Evolutionary conservation across 30 jellyfish, hydroid and myxozoan genomes (phyloP), one percentile per base, ranked within the genome.

Genomic region (Hydra vulgaris): DNA sequence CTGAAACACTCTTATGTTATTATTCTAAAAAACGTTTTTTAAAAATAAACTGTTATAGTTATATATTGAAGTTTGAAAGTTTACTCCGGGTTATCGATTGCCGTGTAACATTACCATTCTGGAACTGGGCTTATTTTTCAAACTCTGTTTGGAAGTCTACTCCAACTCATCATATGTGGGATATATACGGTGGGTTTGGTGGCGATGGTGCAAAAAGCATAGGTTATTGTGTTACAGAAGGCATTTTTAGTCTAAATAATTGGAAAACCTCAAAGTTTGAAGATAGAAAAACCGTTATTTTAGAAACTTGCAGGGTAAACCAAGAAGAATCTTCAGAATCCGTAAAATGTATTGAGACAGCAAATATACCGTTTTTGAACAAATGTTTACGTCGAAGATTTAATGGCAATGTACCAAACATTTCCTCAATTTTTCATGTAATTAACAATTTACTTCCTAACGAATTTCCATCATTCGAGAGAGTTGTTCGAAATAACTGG

Each of bases 81-180:
- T 53, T 85, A 76, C 85, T 90, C 1, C 95, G 95, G 25, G 80
- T 69, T 22, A 76, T 90, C 27, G 97, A 90, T 74, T 90, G 96
- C 71, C 88, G 95, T 73, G 77, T 90, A 7, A 86, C 96, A 17
- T 56, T 90, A 17, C 95, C 97, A 0, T 83, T 85, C 53, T 90
- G 97, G 97, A 94, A 81, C 54, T 90, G 97, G 97, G 95, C 95
- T 53, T 79, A 74, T 70, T 89, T 90, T 88, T 72, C 87, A 16
- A 53, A 74, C 27, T 82, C 71, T n/a, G 85, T 90, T 7, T 89
- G 96, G 96, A 68, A 74, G 27, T 79, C 56, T 19, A 79, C 83
- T 5, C 83, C 83, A 17, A 25, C 73, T 25, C 23, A 83, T 20
- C 95, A 84, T 70, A 84, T 89, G 21, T 89, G 96, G 96, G 79